These are phyloP conservation scores for Serripes groenlandicus DNA, from an alignment of 2,888 invertebrate species.

Conservation along the genomic window DNA sequence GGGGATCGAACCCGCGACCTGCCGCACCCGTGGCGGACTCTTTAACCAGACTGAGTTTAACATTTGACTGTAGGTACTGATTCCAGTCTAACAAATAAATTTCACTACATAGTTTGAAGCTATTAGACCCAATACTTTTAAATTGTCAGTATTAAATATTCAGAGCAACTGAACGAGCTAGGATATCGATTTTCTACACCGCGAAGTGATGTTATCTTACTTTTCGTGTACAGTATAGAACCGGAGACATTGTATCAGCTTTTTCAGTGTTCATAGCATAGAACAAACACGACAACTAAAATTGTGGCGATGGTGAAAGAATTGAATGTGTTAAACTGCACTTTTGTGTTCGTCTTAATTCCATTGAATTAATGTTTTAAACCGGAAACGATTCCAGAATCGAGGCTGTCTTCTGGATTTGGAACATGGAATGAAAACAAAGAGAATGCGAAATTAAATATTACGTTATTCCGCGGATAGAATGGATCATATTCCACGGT, in stretches of 20 bases:
- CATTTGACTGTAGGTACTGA: too few relatives aligned
- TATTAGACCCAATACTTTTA: conserved; percentile 20
- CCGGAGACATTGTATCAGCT: neutral
- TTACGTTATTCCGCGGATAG: neutral
- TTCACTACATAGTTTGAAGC: conserved; percentile 9
- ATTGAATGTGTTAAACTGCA: neutral
- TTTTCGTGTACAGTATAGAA: conserved; percentile 21
- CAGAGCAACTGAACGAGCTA: conserved; percentile 3
- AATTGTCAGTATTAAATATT: conserved; percentile 27
- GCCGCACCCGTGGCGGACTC: too few relatives aligned
- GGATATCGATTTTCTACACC: conserved; percentile 15
- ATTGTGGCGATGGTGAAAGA: neutral
- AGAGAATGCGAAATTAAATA: conserved; percentile 10
- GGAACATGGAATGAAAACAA: conserved; percentile 14
- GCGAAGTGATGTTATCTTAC: neutral
- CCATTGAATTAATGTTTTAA: neutral
- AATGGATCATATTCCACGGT: neutral
- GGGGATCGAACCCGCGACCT: too few relatives aligned
- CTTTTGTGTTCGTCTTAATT: neutral
- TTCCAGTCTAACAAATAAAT: neutral
- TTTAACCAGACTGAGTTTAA: too few relatives aligned
- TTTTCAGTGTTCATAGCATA: neutral
- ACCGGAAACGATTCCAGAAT: neutral
- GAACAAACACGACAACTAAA: too few relatives aligned
- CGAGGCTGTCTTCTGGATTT: conserved; percentile 2